Conservation (phyloP, 2,888 invertebrate genomes). For the Leptogaster cylindrica region DNA sequence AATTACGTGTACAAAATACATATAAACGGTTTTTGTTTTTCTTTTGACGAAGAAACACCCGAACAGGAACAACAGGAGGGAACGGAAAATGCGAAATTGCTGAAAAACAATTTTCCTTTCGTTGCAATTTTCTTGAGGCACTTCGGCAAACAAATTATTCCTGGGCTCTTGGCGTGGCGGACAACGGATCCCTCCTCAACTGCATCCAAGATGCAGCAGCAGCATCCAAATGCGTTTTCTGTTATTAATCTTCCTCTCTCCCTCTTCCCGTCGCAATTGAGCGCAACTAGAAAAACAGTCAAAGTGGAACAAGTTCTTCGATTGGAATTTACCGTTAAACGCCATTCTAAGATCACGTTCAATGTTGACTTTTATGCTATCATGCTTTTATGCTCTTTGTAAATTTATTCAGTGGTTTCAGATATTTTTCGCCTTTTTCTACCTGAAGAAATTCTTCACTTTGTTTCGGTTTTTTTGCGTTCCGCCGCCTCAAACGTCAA, state of each 20-base stretch:
- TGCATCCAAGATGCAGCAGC: constrained; percentile 1
- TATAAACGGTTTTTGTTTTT: not conserved
- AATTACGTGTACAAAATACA: constrained; percentile 10
- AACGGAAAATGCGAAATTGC: not conserved
- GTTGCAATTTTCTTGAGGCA: constrained; percentile 25
- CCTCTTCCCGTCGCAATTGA: constrained; percentile 14
- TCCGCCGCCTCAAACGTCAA: too few relatives aligned
- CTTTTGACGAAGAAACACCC: not conserved
- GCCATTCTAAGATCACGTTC: constrained; percentile 36
- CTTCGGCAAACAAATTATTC: not conserved
- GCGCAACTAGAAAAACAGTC: not conserved
- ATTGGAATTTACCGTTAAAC: constrained; percentile 43
- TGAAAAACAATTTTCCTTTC: constrained; percentile 29
- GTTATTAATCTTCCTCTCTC: constrained; percentile 37
- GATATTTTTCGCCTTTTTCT: too few relatives aligned
- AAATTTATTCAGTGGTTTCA: constrained; percentile 20
- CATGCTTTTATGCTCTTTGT: constrained; percentile 19
- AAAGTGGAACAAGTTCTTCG: constrained; percentile 40
- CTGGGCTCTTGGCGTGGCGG: not conserved
- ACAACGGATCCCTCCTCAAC: not conserved
- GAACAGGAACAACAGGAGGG: not conserved
- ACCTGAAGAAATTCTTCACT: too few relatives aligned
- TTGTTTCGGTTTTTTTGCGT: too few relatives aligned
- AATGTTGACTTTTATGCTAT: constrained; percentile 34
- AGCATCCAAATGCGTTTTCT: not conserved